Evolutionary conservation across 2,797 vertebrate species (phyloP).

Genomic region (Selene dorsalis): DNA sequence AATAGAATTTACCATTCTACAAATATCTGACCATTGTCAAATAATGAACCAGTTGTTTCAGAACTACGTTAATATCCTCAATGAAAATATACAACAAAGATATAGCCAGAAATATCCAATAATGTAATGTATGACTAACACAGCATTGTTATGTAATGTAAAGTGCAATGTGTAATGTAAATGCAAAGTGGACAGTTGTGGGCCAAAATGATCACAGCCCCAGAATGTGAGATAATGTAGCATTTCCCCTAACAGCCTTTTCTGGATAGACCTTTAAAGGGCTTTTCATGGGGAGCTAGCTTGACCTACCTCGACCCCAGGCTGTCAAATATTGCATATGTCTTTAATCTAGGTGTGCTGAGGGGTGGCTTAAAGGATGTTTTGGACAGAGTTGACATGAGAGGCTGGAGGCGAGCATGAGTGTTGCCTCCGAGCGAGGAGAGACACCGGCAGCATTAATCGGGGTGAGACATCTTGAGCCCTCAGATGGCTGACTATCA

Average conservation of each 20-base stretch:
- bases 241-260: conserved; percentile 1
- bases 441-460: conserved; percentile 58
- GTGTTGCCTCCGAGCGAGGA: conserved; percentile 31
- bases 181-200: neutral
- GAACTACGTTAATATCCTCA: neutral
- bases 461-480: conserved; percentile 38
- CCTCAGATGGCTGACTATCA: conserved; percentile 25
- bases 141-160: too few species aligned
- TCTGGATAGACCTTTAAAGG: conserved; percentile 11
- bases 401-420: conserved; percentile 21
- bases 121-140: neutral
- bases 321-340: conserved; percentile 11
- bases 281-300: conserved; percentile 15
- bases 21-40: too few species aligned
- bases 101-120: neutral
- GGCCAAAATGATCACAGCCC: neutral
- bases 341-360: conserved; percentile 42
- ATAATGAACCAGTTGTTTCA: too few species aligned
- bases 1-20: too few species aligned
- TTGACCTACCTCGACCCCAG: neutral
- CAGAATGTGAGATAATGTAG: conserved; percentile 3
- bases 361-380: conserved; percentile 38
- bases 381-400: conserved; percentile 27
- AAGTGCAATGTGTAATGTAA: too few species aligned
- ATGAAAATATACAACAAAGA: neutral